Percentiles rank a stretch among this genome's conserved stretches.
phyloP scores from a whole-genome alignment of 2,888 invertebrate species.

The Eurytoma californica region DNA sequence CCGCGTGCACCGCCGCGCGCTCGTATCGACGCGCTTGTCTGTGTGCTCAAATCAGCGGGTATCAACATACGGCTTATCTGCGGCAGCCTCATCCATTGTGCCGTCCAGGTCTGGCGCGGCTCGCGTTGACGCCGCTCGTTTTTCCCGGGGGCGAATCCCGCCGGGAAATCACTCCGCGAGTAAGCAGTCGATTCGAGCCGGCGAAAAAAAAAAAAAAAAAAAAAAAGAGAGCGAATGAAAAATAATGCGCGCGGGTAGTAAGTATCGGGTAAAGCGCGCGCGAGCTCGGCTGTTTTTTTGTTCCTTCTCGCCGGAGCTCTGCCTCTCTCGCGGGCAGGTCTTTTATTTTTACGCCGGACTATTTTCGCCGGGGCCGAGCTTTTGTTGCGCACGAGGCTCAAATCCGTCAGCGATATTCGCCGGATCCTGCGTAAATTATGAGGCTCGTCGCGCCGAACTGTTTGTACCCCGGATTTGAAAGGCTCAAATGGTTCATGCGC shows the following conservation, averaged over 20 bases:
- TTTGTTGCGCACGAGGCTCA: background rate
- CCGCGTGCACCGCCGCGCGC: background rate
- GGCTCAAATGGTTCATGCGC: background rate
- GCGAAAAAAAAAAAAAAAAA: background rate
- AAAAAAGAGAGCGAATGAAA: background rate
- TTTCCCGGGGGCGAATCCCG: conserved; percentile 42
- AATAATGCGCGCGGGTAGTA: background rate
- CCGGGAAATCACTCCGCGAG: conserved; percentile 52
- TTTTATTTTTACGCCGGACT: background rate
- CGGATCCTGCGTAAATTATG: conserved; percentile 33
- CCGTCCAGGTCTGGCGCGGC: background rate
- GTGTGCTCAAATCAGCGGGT: conserved; percentile 33
- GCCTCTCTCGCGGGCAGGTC: background rate
- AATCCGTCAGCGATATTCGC: conserved; percentile 6
- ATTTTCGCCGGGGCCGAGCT: background rate
- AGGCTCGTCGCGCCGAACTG: conserved; percentile 11
- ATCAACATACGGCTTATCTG: conserved; percentile 16
- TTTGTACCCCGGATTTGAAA: conserved; percentile 25
- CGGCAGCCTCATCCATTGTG: background rate
- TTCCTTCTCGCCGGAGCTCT: background rate
- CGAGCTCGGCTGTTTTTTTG: background rate
- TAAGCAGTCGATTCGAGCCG: background rate
- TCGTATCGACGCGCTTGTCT: too few relatives aligned
- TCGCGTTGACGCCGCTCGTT: conserved; percentile 6
- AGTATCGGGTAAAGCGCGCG: background rate